Base-by-base conservation (phyloP, 2,888 invertebrate species). In the Nebria salina region DNA sequence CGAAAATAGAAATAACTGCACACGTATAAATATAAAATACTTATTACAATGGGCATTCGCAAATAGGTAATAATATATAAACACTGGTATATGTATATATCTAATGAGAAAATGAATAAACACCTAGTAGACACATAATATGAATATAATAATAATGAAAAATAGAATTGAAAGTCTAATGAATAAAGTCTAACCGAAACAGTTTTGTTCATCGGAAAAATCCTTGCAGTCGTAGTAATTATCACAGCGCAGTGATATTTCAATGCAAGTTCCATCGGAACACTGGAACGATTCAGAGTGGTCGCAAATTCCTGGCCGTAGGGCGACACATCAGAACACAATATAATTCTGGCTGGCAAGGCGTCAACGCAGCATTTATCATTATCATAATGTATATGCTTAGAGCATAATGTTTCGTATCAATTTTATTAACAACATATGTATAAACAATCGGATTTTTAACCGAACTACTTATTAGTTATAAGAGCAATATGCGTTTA, bases 181-280 rank as follows among this genome's bases (percentile, higher is more conserved):
- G 9, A 65, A 76, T 65, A 79, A 75, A 70, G 64, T 90, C 91
- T 91, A 91, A 91, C 90, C 91, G 91, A 93, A 92, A 92, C 96
- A 96, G 91, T 95, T 95, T 90, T 95, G 95, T 91, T 96, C 96
- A 89, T 96, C 96, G 87, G 95, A 95, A 93, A 95, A 95, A 92
- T 96, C 96, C 90, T 92, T 92, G 92, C 96, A 96, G 92, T 96
- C 96, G 93, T 95, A 95, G 91, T 93, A 93, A 91, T 95, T 95
- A 93, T 97, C 96, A 91, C 97, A 97, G 88, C 94, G 94, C 87
- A 94, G 93, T 84, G 91, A 90, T 88, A 92, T 91, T 84, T 94
- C 94, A 88, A 97, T 94, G 91, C 97, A 97, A 88, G 92, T 91
- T 87, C 93, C 92, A 91, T 94, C 93, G 85, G 88, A 87, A 87